Evolutionary conservation across 1,140 invertebrate genomes (phyloP).

Genomic region (Tetragonula clypearis): DNA sequence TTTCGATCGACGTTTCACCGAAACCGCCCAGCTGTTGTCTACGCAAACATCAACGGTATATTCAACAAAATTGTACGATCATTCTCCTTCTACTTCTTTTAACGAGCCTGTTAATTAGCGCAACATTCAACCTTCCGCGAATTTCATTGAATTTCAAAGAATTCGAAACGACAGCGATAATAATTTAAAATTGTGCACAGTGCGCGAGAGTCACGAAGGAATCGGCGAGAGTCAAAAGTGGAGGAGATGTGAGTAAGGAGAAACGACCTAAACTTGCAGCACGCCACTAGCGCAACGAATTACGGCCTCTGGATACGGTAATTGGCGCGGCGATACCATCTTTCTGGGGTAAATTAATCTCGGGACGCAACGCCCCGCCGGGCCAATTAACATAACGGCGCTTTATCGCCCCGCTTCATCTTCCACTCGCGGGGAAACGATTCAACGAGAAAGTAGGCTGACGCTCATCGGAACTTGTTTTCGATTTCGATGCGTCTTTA

Average conservation of each 20-base stretch:
- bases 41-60: too few relatives aligned
- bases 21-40: too few relatives aligned
- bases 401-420: constrained; percentile 50
- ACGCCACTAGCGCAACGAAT: constrained; percentile 42
- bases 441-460: constrained; percentile 25
- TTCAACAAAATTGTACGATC: too few relatives aligned
- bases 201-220: not conserved
- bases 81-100: too few relatives aligned
- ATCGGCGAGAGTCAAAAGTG: not conserved
- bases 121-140: too few relatives aligned
- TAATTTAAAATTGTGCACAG: too few relatives aligned
- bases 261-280: not conserved
- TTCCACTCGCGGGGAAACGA: constrained; percentile 45
- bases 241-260: not conserved
- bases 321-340: constrained; percentile 55
- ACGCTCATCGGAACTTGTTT: constrained; percentile 25
- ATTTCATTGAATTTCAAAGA: too few relatives aligned
- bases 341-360: constrained; percentile 65
- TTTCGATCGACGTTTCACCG: too few relatives aligned
- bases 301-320: constrained; percentile 40
- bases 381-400: constrained; percentile 64
- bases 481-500: constrained; percentile 46
- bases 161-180: too few relatives aligned
- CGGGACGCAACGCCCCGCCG: constrained; percentile 41
- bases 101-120: too few relatives aligned